Base-by-base conservation (phyloP, 2,797 vertebrate genomes). In the Buphagus erythrorhynchus region DNA sequence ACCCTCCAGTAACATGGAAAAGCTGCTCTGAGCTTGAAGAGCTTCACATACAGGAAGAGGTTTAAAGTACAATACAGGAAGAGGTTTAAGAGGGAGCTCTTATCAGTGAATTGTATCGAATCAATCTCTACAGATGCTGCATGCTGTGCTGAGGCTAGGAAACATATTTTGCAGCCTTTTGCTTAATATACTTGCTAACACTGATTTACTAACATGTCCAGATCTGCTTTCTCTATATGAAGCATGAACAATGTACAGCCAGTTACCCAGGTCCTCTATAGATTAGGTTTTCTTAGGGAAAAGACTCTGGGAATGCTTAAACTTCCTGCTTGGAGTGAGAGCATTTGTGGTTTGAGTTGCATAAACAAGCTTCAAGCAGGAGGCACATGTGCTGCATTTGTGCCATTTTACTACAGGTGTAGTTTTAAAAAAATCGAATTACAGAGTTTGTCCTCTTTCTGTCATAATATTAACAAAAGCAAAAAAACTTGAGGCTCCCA, bases 41-140 rank as follows among this genome's bases (percentile, higher is more conserved):
- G 67, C 33, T 85, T 78, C 51, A 33, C 35, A 1, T 51, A 35
- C 26, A 57, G 46, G 77, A 86, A 63, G 40, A 66, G 35, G 51
- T 66, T 90, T 88, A 46, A 77, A 76, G 25, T 76, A 35, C 20
- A 55, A 4, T 21, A 31, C 66, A 80, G 80, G 89, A 90, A 92
- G 78, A 87, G 71, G 71, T 91, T 96, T 77, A 75, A 68, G 67
- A 93, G 43, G 68, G 38, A 82, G n/a, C 15, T 69, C 36, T 82
- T 92, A 91, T 25, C 78, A 75, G 55, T 59, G 54, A 77, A 52
- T 59, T 83, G 24, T 40, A 46, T 65, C 3, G 0, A 75, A 42
- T 48, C 49, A 46, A 12, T 83, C 25, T 87, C 26, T 52, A 74
- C 67, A 79, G 81, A 78, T 61, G 57, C 65, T 85, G 35, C 33